Evolutionary conservation across 1,140 invertebrate species (phyloP).

Genomic region (Eubasilissa regina): DNA sequence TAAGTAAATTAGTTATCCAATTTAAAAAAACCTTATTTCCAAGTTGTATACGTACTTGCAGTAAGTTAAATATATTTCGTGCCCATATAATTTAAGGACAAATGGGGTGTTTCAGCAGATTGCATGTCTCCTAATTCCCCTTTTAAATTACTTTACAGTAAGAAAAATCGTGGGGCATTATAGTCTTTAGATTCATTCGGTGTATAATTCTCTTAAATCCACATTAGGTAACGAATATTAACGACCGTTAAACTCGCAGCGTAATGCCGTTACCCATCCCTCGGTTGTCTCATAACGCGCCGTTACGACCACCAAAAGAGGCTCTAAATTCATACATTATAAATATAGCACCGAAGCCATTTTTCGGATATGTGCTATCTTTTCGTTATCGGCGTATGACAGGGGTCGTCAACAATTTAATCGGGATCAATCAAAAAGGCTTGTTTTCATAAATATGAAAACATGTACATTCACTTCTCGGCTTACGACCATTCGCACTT

Average conservation of each 20-base stretch:
- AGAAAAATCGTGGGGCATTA: constrained; percentile 30
- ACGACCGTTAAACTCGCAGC: constrained; percentile 44
- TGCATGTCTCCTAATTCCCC: constrained; percentile 20
- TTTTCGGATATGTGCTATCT: constrained; percentile 1
- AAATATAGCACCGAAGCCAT: constrained; percentile 6
- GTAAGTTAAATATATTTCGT: no score
- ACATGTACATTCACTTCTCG: no score
- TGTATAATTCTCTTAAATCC: constrained; percentile 41
- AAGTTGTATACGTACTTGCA: no score
- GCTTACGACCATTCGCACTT: no score
- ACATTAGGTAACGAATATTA: constrained; percentile 56
- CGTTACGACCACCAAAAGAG: constrained; percentile 38
- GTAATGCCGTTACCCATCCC: constrained; percentile 41
- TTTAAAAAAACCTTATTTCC: no score
- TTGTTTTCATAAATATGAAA: no score
- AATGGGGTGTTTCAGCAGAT: background rate
- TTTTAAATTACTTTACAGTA: constrained; percentile 22
- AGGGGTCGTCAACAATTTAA: no score
- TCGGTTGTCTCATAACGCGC: constrained; percentile 36
- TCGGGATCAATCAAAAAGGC: no score
- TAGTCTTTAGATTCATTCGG: constrained; percentile 24
- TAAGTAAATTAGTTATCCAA: no score
- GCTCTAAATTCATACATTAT: constrained; percentile 44
- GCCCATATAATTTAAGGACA: no score
- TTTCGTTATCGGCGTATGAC: constrained; percentile 6